These are phyloP conservation scores for Orthosia cruda DNA, from an alignment of 2,888 invertebrate genomes.

Conservation along the genomic window DNA sequence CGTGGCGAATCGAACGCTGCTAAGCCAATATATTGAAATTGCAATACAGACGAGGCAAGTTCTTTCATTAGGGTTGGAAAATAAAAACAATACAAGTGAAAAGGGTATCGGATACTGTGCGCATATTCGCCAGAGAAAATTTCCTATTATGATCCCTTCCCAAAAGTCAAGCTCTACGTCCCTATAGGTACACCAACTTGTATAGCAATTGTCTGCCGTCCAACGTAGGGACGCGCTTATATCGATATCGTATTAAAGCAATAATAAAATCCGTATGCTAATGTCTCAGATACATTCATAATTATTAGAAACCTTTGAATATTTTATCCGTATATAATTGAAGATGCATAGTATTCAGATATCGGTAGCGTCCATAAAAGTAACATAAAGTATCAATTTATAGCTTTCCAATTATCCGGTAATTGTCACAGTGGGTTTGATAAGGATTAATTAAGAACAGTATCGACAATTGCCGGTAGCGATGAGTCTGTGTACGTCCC, in stretches of 20 bases:
- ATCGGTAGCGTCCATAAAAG: conserved; percentile 65
- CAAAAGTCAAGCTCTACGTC: conserved; percentile 85
- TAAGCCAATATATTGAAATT: conserved; percentile 87
- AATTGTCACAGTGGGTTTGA: conserved; percentile 60
- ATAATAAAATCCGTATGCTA: conserved; percentile 50
- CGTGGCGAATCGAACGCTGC: conserved; percentile 74
- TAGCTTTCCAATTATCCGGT: conserved; percentile 65
- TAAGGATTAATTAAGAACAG: conserved; percentile 63
- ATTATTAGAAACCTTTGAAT: conserved; percentile 66
- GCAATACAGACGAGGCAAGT: conserved; percentile 88
- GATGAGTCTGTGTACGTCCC: conserved; percentile 63
- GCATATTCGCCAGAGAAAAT: conserved; percentile 89
- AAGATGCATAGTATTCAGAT: conserved; percentile 64
- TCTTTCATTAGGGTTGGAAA: conserved; percentile 91
- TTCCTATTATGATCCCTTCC: conserved; percentile 91
- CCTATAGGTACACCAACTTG: conserved; percentile 84
- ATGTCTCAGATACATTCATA: conserved; percentile 50
- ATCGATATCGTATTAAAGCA: conserved; percentile 67
- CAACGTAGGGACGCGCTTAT: conserved; percentile 68
- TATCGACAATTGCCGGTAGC: conserved; percentile 73
- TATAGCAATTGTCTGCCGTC: conserved; percentile 87
- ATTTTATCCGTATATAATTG: conserved; percentile 61
- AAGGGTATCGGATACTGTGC: conserved; percentile 89
- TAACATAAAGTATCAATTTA: conserved; percentile 69
- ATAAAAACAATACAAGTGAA: conserved; percentile 91